A percentile compares a stretch with the other conserved stretches of the same genome.
Evolutionary conservation across 2,888 invertebrate genomes (phyloP).

Genomic region (Amphipyra tragopoginis): DNA sequence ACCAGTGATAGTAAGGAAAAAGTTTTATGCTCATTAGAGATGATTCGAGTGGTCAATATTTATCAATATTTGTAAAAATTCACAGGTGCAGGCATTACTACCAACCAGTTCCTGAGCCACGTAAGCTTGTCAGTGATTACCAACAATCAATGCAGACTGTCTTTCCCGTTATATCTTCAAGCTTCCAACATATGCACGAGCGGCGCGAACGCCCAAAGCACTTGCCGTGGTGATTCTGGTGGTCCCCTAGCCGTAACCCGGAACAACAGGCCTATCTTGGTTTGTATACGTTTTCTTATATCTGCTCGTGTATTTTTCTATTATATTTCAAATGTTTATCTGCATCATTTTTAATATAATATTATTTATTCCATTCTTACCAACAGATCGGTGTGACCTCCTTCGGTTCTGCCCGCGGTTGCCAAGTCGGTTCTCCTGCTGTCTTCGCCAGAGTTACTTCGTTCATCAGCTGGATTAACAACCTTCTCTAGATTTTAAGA

Average conservation of each 20-base stretch:
- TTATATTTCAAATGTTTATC: no score
- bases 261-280: slow-evolving; percentile 62
- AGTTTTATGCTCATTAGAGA: no score
- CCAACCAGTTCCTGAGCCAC: slow-evolving; percentile 58
- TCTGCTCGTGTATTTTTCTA: no score
- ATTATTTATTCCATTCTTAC: no score
- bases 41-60: no score
- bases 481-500: neutral
- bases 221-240: slow-evolving; percentile 77
- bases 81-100: slow-evolving; percentile 53
- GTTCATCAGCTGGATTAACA: slow-evolving; percentile 52
- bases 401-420: slow-evolving; percentile 61
- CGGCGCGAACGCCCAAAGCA: slow-evolving; percentile 60
- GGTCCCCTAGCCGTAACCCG: slow-evolving; percentile 70
- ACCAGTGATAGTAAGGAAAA: neutral
- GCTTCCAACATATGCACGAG: slow-evolving; percentile 70
- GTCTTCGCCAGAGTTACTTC: slow-evolving; percentile 67
- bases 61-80: no score
- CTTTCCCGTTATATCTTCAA: slow-evolving; percentile 60
- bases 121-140: slow-evolving; percentile 66
- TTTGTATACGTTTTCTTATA: slow-evolving; percentile 44
- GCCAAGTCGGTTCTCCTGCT: slow-evolving; percentile 57
- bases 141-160: slow-evolving; percentile 61
- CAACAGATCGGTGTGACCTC: slow-evolving; percentile 68
- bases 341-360: neutral